phyloP scores from a whole-genome alignment of 2,797 vertebrate genomes.

The Pipistrellus pygmaeus region DNA sequence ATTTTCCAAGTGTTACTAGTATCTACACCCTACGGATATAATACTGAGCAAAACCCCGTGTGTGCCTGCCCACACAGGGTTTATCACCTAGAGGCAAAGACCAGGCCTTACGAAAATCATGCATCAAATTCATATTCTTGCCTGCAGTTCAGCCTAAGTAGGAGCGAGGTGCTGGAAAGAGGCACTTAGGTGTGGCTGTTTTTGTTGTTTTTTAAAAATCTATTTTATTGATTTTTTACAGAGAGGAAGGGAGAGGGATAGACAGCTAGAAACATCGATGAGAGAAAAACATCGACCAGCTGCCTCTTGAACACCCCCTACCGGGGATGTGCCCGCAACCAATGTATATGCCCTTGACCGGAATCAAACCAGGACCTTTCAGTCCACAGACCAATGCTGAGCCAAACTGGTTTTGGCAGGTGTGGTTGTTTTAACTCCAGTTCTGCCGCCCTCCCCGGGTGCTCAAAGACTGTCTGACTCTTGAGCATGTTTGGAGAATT shows the following conservation, averaged over 20 bases:
- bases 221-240: no score
- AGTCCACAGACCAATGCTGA: no score
- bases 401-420: not conserved
- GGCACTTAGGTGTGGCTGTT: not conserved
- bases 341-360: no score
- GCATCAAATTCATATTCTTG: not conserved
- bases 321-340: no score
- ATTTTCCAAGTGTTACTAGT: not conserved
- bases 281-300: no score
- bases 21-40: not conserved
- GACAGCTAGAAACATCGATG: no score
- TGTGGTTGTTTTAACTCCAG: not conserved
- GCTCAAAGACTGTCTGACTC: constrained; percentile 32
- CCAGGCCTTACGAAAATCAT: not conserved
- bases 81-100: not conserved
- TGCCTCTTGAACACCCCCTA: no score
- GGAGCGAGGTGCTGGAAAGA: not conserved
- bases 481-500: not conserved
- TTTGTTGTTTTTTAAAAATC: no score
- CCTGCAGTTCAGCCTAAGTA: not conserved
- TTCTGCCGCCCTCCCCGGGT: not conserved
- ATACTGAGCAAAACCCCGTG: not conserved
- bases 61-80: not conserved
- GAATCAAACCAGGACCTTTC: no score
- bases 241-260: no score